Conservation (phyloP, 2,888 invertebrate genomes). For the Drosophila nr. fundita region DNA sequence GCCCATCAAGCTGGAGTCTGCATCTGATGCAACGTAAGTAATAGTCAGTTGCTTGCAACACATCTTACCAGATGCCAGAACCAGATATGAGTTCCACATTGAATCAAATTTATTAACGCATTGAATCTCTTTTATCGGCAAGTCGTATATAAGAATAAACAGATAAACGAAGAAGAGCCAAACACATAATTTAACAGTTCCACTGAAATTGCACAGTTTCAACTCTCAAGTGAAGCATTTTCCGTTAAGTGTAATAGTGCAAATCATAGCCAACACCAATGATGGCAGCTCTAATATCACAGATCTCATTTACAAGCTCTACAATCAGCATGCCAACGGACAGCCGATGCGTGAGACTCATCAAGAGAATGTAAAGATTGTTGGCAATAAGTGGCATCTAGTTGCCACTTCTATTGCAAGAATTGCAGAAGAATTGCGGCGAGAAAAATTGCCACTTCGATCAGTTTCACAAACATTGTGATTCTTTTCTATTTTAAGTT, state of each 20-base stretch:
- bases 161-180: background rate
- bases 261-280: slow-evolving; percentile 25
- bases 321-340: slow-evolving; percentile 37
- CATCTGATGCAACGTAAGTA: background rate
- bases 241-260: slow-evolving; percentile 28
- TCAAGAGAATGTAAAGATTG: slow-evolving; percentile 20
- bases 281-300: slow-evolving; percentile 27
- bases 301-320: slow-evolving; percentile 48
- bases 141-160: background rate
- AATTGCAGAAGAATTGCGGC: background rate
- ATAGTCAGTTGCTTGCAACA: background rate
- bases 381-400: slow-evolving; percentile 36
- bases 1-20: background rate
- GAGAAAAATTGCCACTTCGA: slow-evolving; percentile 51
- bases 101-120: slow-evolving; percentile 3
- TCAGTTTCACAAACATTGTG: slow-evolving; percentile 44
- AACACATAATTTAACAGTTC: slow-evolving; percentile 9
- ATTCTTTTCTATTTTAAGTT: slow-evolving; percentile 5
- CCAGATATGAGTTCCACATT: background rate
- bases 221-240: slow-evolving; percentile 19
- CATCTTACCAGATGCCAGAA: background rate
- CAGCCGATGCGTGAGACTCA: slow-evolving; percentile 51
- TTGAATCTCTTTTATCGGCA: background rate
- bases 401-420: slow-evolving; percentile 52
- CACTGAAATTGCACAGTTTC: slow-evolving; percentile 9